Conservation (phyloP, 2,888 invertebrate species). For the Cheilosia scutellata region DNA sequence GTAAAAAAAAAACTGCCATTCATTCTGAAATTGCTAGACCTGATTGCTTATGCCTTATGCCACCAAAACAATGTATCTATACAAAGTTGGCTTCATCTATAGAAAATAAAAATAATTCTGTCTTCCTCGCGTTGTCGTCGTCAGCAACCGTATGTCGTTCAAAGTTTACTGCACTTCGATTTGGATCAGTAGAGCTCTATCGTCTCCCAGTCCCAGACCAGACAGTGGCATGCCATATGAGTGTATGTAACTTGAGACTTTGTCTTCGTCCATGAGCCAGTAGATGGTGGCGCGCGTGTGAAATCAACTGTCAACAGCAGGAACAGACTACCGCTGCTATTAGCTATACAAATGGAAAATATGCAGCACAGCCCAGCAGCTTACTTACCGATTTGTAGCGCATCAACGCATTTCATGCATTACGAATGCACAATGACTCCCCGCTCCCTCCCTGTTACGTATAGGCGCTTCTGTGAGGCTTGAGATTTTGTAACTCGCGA, state of each 20-base stretch:
- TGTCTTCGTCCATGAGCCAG: slow-evolving; percentile 10
- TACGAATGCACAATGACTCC: neutral
- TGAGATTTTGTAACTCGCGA: slow-evolving; percentile 10
- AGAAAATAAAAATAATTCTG: neutral
- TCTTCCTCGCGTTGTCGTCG: neutral
- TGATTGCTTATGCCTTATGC: neutral
- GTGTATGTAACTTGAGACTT: slow-evolving; percentile 24
- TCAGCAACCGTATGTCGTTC: slow-evolving; percentile 4
- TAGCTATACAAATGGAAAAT: neutral
- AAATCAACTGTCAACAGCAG: slow-evolving; percentile 39
- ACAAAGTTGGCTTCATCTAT: neutral
- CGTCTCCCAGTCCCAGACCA: neutral
- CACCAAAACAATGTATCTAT: slow-evolving; percentile 2
- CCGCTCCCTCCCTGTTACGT: neutral
- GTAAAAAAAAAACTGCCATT: neutral
- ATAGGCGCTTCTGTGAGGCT: neutral
- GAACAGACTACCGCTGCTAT: neutral
- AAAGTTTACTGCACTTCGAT: slow-evolving; percentile 41
- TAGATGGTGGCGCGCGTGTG: slow-evolving; percentile 12
- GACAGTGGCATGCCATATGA: neutral
- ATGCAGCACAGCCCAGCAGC: neutral
- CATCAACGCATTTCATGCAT: slow-evolving; percentile 11
- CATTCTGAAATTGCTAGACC: neutral
- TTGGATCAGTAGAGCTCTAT: slow-evolving; percentile 29
- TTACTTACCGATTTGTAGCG: slow-evolving; percentile 11